Percentiles rank a stretch among this genome's conserved stretches.
These are phyloP conservation scores for Stenoptilia bipunctidactyla DNA, from an alignment of 2,888 invertebrate genomes.

Conservation along the genomic window DNA sequence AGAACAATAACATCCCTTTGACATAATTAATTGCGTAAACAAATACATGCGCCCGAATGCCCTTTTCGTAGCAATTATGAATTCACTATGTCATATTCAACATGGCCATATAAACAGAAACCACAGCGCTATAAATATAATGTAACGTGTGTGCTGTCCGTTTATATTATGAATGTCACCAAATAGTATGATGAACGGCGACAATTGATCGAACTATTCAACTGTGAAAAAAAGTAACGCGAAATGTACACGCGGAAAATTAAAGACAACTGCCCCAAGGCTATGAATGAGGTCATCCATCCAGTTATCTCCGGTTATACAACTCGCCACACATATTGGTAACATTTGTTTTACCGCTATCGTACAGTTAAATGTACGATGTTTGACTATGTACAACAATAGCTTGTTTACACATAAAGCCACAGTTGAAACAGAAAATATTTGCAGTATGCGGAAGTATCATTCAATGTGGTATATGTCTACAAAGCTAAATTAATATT, in stretches of 20 bases:
- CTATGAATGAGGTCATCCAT: background rate
- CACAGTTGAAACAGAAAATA: no score
- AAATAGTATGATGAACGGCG: background rate
- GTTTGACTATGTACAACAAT: no score
- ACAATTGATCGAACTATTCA: background rate
- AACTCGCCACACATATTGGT: background rate
- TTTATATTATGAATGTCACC: background rate
- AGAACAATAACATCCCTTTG: slow-evolving; percentile 1
- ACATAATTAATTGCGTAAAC: background rate
- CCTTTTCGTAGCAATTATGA: background rate
- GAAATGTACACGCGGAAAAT: background rate
- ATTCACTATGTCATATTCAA: background rate
- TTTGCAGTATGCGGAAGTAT: no score
- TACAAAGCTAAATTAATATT: no score
- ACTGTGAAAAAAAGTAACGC: background rate
- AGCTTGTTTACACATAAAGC: no score
- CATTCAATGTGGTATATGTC: no score
- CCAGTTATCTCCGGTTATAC: background rate
- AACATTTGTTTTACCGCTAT: no score
- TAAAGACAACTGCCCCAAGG: background rate
- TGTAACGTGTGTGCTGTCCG: background rate
- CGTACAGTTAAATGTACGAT: no score
- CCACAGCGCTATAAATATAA: background rate
- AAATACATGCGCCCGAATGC: background rate
- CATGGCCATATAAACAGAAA: background rate